Percentiles rank a stretch among this genome's conserved stretches.
These are phyloP conservation scores for Acyrthosiphon pisum DNA, from an alignment of 1,140 invertebrate genomes.

Conservation along the genomic window DNA sequence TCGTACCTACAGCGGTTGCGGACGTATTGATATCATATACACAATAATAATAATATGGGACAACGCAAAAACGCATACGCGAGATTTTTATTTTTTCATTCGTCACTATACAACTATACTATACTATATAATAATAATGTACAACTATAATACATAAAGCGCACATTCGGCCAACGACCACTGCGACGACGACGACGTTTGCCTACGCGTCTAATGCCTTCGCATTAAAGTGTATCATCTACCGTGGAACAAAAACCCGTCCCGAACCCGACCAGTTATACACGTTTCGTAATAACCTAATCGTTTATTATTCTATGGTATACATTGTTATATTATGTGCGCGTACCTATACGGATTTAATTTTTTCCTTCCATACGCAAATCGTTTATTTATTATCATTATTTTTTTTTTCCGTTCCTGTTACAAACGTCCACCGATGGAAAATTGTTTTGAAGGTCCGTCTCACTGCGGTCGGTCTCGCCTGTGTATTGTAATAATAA, in stretches of 20 bases:
- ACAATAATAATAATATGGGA: neutral
- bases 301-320: neutral
- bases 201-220: neutral
- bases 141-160: neutral
- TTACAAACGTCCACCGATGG: neutral
- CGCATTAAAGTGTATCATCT: conserved; percentile 39
- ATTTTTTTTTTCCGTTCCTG: neutral
- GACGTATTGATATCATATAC: neutral
- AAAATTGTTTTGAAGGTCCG: neutral
- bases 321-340: neutral
- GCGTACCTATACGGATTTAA: neutral
- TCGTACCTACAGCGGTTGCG: neutral
- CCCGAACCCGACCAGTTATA: conserved; percentile 31
- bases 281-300: conserved; percentile 16
- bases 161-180: neutral
- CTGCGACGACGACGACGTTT: neutral
- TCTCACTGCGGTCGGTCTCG: neutral
- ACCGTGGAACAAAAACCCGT: conserved; percentile 25
- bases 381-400: neutral
- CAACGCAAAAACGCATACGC: neutral
- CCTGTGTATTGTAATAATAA: neutral
- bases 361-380: neutral
- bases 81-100: neutral
- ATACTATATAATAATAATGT: neutral
- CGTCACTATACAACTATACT: neutral